Conservation (phyloP, 2,113 vertebrate genomes). For the Sakesphorus luctuosus region DNA sequence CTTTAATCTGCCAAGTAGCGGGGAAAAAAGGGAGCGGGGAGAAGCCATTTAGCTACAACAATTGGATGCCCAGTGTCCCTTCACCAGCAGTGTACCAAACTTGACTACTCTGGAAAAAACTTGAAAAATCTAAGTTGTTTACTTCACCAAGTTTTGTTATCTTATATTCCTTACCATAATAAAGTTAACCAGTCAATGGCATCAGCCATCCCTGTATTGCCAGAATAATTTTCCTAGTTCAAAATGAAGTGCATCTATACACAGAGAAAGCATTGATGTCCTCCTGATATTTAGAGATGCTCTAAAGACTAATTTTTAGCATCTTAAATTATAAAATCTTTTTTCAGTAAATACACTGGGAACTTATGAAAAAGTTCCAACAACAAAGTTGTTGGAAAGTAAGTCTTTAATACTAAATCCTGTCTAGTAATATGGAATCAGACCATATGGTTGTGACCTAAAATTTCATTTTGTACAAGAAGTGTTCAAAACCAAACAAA, state of each 20-base stretch:
- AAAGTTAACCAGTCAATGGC: not conserved
- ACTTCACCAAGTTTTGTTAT: not conserved
- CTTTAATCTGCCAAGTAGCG: constrained; percentile 86
- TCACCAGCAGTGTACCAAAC: not conserved
- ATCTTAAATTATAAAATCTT: not conserved
- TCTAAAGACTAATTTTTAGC: not conserved
- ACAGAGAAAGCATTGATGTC: not conserved
- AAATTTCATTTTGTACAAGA: not conserved
- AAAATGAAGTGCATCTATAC: not conserved
- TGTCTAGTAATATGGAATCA: not conserved
- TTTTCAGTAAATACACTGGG: not conserved
- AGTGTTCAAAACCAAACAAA: not conserved
- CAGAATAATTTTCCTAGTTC: not conserved
- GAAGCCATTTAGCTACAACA: not conserved
- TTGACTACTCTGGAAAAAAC: not conserved
- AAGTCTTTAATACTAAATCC: not conserved
- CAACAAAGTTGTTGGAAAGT: not conserved
- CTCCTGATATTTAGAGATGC: rapidly evolving
- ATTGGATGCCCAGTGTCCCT: not conserved
- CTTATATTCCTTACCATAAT: not conserved
- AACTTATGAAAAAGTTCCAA: not conserved
- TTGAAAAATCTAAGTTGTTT: not conserved
- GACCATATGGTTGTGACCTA: not conserved
- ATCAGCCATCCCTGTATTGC: not conserved
- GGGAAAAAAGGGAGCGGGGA: rapidly evolving